Evolutionary conservation across 2,888 invertebrate species (phyloP), one percentile per base, ranked within the genome.

Genomic region (Netelia inedita): DNA sequence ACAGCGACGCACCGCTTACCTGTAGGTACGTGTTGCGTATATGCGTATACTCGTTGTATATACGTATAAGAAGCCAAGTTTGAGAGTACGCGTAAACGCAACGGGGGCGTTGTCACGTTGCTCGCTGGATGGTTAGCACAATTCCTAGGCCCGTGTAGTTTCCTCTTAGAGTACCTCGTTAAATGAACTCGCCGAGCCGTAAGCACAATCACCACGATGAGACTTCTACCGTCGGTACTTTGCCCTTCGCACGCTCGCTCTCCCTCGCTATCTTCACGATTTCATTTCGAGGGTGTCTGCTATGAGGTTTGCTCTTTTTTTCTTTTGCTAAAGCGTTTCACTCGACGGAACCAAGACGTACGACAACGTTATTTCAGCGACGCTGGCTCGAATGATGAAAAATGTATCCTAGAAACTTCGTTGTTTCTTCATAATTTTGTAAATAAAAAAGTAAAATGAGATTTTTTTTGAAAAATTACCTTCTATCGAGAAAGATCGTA

Each of bases 171-270:
- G 69, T 75, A 73, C 65, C 79, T 74, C 74, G 69, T 83, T 79
- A 74, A 83, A 69, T 61, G 71, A 65, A 53, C 35, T 74, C 71
- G 69, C 63, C 57, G 74, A 74, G 69, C 55, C 68, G 69, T 63
- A 28, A 74, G 68, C 61, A 68, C 53, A 53, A 79, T 66, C 76
- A 28, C 50, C 41, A 50, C 69, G 61, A 19, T 19, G 66, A 28
- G 73, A 66, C 65, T 75, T 65, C 46, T 65, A 55, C 19, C 35
- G 53, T 16, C 16, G 53, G n/a, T 53, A 53, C 14, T 53, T 53
- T 53, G 16, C 1, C 53, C 53, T 53, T 16, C 3, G 53, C 16
- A n/a, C 50, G n/a, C 35, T 35, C 5, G 35, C 6, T 50, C n/a
- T 53, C 53, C 16, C 53, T 53, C 14, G 53, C 16, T 35, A 14